Percentiles rank a stretch among this genome's conserved stretches.
Conservation (phyloP, 2,797 vertebrate species). For the Perdix hodgsoniae region DNA sequence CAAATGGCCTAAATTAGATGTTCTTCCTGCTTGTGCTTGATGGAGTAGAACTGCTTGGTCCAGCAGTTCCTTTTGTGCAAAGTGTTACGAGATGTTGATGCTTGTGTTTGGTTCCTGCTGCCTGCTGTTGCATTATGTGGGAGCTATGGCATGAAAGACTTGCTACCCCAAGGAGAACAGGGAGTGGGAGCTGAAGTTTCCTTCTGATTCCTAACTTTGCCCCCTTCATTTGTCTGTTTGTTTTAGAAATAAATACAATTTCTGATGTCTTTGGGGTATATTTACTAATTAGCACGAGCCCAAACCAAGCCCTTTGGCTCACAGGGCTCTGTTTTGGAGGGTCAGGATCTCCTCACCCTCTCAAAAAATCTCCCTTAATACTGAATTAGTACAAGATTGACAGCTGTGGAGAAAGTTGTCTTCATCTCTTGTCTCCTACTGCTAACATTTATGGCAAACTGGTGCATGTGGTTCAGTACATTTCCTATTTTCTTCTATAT, state of each 20-base stretch:
- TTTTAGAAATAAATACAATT: not conserved
- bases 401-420: not conserved
- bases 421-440: not conserved
- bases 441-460: not conserved
- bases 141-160: not conserved
- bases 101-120: not conserved
- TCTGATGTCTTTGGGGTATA: not conserved
- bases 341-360: not conserved
- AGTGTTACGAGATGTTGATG: not conserved
- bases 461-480: not conserved
- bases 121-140: not conserved
- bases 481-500: not conserved
- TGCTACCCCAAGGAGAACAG: not conserved
- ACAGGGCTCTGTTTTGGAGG: not conserved
- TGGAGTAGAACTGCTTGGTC: slow-evolving; percentile 19
- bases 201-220: not conserved
- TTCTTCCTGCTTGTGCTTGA: not conserved
- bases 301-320: not conserved
- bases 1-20: not conserved
- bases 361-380: not conserved
- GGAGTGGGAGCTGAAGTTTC: not conserved
- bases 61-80: not conserved
- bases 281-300: not conserved
- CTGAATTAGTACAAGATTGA: not conserved
- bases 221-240: not conserved